Evolutionary conservation across 2,113 vertebrate species (phyloP).

Genomic region (Cervus canadensis): DNA sequence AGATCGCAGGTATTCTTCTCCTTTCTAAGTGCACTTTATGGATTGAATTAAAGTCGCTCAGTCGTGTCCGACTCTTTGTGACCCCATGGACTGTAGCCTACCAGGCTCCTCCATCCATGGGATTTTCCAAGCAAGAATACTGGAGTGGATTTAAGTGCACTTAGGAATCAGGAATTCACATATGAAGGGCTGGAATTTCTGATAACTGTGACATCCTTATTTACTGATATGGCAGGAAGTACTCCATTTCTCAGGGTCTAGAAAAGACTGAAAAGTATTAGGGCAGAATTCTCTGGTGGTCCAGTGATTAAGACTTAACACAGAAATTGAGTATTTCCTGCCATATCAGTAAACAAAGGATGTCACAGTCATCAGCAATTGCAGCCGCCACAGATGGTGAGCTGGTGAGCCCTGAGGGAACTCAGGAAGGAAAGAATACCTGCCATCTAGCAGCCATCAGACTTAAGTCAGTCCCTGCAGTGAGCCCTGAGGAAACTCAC

Average conservation of each 20-base stretch:
- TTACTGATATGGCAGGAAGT: background rate
- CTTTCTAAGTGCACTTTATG: background rate
- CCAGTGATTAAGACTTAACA: background rate
- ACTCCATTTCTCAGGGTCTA: background rate
- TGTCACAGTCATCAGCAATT: background rate
- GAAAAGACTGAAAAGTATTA: background rate
- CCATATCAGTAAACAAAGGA: background rate
- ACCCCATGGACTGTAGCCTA: no score
- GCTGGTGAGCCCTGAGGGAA: background rate
- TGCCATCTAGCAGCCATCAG: background rate
- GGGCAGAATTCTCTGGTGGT: background rate
- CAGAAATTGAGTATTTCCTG: background rate
- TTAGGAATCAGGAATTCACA: background rate
- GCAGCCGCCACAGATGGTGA: background rate
- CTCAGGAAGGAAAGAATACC: background rate
- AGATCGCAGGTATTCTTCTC: background rate
- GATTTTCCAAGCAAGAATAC: no score
- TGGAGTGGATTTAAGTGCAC: background rate
- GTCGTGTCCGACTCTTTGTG: no score
- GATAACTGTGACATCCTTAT: background rate
- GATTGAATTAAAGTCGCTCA: no score
- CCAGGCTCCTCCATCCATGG: no score
- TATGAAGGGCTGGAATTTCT: background rate
- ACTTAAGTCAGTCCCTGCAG: background rate
- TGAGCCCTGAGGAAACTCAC: background rate